These are phyloP conservation scores for Drosophila recens DNA, from an alignment of 2,888 invertebrate species.

Conservation along the genomic window DNA sequence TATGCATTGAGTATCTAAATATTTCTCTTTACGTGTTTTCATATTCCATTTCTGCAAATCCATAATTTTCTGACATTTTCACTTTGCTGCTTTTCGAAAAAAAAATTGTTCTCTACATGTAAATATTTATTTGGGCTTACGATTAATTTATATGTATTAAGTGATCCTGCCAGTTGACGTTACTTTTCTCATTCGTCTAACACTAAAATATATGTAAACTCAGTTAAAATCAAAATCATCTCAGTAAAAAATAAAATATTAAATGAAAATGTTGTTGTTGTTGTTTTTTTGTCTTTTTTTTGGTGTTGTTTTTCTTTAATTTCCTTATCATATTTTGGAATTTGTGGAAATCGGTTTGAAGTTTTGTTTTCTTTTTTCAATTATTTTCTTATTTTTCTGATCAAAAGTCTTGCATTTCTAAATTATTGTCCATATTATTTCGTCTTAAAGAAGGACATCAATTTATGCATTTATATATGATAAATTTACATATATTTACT, in stretches of 20 bases:
- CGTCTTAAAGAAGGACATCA: slow-evolving; percentile 13
- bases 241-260: not conserved
- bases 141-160: not conserved
- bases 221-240: not conserved
- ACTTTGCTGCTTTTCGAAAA: not conserved
- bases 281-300: not conserved
- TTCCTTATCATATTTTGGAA: not conserved
- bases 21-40: not conserved
- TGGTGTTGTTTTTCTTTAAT: not conserved
- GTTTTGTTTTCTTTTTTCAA: not conserved
- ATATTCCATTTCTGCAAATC: not conserved
- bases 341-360: not conserved
- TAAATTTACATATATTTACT: not conserved
- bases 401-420: slow-evolving; percentile 20
- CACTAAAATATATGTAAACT: not conserved
- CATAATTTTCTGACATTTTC: not conserved
- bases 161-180: no score
- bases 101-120: not conserved
- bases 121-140: not conserved
- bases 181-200: not conserved
- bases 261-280: not conserved
- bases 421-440: slow-evolving; percentile 55
- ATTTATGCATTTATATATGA: not conserved
- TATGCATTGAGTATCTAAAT: slow-evolving; percentile 18
- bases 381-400: not conserved